These are phyloP conservation scores for Spermophilus dauricus DNA, from an alignment of 2,113 vertebrate genomes.

Conservation along the genomic window DNA sequence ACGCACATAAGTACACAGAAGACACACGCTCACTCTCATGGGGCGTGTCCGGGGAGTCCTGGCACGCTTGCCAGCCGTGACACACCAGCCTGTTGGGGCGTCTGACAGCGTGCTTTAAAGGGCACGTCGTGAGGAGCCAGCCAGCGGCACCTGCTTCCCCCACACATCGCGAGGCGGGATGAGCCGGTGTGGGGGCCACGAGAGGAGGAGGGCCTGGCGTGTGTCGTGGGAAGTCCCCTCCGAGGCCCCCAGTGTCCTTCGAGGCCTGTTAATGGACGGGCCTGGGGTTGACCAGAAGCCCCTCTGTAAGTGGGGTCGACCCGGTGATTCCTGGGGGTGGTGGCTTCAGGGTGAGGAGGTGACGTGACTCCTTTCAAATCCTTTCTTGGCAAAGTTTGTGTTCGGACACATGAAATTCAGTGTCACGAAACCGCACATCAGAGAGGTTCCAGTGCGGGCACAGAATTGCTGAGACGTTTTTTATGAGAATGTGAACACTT, in stretches of 20 bases:
- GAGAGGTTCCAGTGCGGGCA: background rate
- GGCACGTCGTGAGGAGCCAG: fast-evolving
- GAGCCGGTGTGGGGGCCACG: fast-evolving
- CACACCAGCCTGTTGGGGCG: background rate
- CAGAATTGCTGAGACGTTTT: background rate
- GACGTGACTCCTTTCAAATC: background rate
- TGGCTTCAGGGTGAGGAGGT: no score
- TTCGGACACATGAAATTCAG: background rate
- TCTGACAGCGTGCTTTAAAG: background rate
- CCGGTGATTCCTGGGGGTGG: background rate
- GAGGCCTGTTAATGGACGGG: background rate
- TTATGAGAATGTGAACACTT: background rate
- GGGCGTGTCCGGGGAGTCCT: fast-evolving
- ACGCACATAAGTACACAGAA: background rate
- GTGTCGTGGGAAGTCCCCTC: background rate
- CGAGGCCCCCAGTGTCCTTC: fast-evolving
- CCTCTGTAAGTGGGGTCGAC: fast-evolving
- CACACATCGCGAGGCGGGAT: fast-evolving
- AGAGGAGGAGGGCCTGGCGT: fast-evolving
- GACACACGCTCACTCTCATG: fast-evolving
- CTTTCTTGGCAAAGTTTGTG: background rate
- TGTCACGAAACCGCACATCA: background rate
- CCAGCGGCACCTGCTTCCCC: fast-evolving
- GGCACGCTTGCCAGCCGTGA: background rate
- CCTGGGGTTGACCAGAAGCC: background rate